Evolutionary conservation across 1,140 invertebrate species (phyloP), one percentile per base, ranked within the genome.

Genomic region (Drosophila athabasca): DNA sequence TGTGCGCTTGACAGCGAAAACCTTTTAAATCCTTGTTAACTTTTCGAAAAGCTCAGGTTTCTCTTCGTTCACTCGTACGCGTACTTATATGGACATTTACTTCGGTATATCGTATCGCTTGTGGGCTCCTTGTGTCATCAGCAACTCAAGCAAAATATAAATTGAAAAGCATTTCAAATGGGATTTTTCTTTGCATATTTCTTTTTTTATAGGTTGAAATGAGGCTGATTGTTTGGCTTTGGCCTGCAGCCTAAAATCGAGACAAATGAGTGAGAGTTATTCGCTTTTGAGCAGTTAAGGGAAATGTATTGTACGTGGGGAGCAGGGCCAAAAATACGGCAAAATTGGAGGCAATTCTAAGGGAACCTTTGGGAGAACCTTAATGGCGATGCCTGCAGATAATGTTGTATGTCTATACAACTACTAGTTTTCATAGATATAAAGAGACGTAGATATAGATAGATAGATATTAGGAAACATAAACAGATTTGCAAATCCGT

Each of bases 21-120:
- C 87, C 87, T 90, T 90, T 90, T 90, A 90, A 90, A 90, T 90
- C 87, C 85, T 79, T 90, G 85, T 90, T 90, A 90, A 90, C 75
- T 90, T 90, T 68, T 72, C 79, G 79, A 90, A 90, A 90, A 76
- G 75, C 76, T 71, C 81, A 79, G 78, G 81, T 89, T 84, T 72
- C 72, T 80, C 35, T 11, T 61, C n/a, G n/a, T 61, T 73, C 17
- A 19, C 53, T 29, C 44, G 61, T 43, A 53, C 57, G 8, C 60
- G 48, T 43, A 13, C 46, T 15, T 7, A 57, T 54, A 52, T 59
- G 19, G 45, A 53, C 64, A 62, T 65, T 64, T 57, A 35, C 31
- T 35, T 35, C 31, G 31, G 31, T 11, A 69, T 72, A 67, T 49
- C 54, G 60, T 72, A 67, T 49, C 54, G 60, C 61, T 79, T 49